Conservation (phyloP, 1,140 invertebrate genomes). For the Drosophila nikananu region DNA sequence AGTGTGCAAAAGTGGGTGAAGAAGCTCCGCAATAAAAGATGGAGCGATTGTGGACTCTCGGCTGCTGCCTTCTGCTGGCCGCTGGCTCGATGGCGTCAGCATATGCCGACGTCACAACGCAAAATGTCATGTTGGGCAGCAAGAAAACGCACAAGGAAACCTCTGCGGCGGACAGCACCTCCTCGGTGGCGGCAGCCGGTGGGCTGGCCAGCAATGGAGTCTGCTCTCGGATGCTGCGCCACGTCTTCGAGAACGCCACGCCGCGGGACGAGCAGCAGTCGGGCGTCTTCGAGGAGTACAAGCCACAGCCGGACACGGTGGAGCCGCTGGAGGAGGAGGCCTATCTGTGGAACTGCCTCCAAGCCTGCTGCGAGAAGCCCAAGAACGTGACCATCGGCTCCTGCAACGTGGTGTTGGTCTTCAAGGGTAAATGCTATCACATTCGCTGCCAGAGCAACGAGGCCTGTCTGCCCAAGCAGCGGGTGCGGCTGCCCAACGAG, state of each 20-base stretch:
- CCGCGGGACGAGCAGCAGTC: constrained; percentile 71
- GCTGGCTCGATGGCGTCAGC: constrained; percentile 66
- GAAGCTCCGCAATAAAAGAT: not conserved
- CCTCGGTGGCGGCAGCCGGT: constrained; percentile 3
- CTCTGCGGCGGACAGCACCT: constrained; percentile 11
- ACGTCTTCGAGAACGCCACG: constrained; percentile 78
- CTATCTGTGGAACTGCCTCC: constrained; percentile 87
- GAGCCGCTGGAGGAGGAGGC: constrained; percentile 65
- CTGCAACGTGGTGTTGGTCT: constrained; percentile 93
- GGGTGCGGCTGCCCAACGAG: constrained; percentile 85
- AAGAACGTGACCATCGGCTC: constrained; percentile 78
- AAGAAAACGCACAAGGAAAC: constrained; percentile 32
- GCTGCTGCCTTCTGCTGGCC: constrained; percentile 28
- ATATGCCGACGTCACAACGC: constrained; percentile 69
- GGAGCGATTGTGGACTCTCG: constrained; percentile 7
- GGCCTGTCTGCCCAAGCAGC: constrained; percentile 89
- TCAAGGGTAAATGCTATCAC: constrained; percentile 91
- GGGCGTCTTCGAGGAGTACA: constrained; percentile 74
- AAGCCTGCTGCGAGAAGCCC: constrained; percentile 89
- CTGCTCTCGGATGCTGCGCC: constrained; percentile 72
- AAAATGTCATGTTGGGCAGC: constrained; percentile 45
- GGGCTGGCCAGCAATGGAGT: constrained; percentile 17
- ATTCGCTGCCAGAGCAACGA: constrained; percentile 90
- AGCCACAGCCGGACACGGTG: constrained; percentile 30
- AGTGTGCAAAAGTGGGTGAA: not conserved